These are phyloP conservation scores for Hoplodrina ambigua DNA, from an alignment of 2,888 invertebrate species.

Conservation along the genomic window DNA sequence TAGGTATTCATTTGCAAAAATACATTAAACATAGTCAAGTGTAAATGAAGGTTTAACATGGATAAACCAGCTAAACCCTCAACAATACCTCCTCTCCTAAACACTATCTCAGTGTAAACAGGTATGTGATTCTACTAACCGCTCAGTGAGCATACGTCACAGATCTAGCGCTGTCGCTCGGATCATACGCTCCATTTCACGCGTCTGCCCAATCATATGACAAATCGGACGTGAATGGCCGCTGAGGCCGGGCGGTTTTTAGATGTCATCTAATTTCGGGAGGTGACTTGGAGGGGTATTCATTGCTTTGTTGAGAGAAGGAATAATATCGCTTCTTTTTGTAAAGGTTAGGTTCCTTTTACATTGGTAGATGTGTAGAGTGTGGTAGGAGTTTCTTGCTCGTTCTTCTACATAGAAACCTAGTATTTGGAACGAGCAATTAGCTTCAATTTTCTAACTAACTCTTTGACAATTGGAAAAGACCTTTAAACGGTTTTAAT, in stretches of 20 bases:
- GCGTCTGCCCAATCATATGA: conserved; percentile 56
- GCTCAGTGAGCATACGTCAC: conserved; percentile 20
- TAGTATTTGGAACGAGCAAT: no score
- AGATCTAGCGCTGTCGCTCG: conserved; percentile 16
- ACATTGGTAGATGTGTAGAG: no score
- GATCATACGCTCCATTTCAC: conserved; percentile 57
- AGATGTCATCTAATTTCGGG: conserved; percentile 30
- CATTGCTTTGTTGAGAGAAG: not conserved
- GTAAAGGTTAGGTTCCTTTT: no score
- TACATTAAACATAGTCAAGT: no score
- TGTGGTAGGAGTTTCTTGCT: no score
- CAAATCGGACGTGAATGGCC: conserved; percentile 51
- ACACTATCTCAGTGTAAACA: not conserved
- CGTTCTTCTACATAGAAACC: no score
- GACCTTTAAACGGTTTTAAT: no score
- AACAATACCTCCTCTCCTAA: not conserved
- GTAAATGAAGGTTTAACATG: no score
- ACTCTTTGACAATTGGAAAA: no score
- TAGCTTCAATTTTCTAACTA: no score
- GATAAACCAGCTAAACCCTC: not conserved
- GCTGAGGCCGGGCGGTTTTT: conserved; percentile 30
- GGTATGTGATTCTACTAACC: conserved; percentile 8
- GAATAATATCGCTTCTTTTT: no score
- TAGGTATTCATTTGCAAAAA: no score
- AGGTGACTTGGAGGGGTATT: conserved; percentile 26